phyloP scores from a whole-genome alignment of 2,113 vertebrate species.

The Microcebus murinus region DNA sequence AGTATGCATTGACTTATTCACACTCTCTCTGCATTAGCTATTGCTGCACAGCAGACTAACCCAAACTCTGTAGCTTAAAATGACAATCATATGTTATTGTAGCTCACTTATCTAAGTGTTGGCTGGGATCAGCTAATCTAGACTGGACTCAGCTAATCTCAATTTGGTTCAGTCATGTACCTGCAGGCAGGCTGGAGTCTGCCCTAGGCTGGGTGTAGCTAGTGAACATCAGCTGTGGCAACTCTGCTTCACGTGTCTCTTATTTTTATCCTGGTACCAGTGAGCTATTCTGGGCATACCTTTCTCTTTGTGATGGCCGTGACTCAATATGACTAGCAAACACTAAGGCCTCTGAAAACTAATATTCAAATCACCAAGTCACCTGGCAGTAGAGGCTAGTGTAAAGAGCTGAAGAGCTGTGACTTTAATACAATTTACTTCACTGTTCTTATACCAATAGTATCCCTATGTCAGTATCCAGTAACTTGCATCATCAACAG shows the following conservation, averaged over 20 bases:
- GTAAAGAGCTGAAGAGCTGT: neutral
- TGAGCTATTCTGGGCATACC: neutral
- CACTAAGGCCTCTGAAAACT: neutral
- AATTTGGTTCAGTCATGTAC: neutral
- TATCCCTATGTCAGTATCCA: neutral
- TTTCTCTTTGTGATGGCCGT: neutral
- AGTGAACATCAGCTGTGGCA: neutral
- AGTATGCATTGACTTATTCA: neutral
- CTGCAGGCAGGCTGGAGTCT: neutral
- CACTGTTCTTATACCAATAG: neutral
- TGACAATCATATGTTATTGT: neutral
- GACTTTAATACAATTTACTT: neutral
- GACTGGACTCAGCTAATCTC: neutral
- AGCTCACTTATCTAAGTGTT: neutral
- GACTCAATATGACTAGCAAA: neutral
- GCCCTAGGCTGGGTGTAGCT: neutral
- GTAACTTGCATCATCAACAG: neutral
- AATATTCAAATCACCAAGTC: neutral
- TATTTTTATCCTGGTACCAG: neutral
- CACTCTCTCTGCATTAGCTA: neutral
- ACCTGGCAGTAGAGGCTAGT: neutral
- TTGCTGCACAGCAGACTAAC: neutral
- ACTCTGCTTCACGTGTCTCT: neutral
- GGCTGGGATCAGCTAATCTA: neutral
- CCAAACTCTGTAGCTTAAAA: neutral